phyloP scores from a whole-genome alignment of 2,888 invertebrate species.

The Himalopsyche anomala region DNA sequence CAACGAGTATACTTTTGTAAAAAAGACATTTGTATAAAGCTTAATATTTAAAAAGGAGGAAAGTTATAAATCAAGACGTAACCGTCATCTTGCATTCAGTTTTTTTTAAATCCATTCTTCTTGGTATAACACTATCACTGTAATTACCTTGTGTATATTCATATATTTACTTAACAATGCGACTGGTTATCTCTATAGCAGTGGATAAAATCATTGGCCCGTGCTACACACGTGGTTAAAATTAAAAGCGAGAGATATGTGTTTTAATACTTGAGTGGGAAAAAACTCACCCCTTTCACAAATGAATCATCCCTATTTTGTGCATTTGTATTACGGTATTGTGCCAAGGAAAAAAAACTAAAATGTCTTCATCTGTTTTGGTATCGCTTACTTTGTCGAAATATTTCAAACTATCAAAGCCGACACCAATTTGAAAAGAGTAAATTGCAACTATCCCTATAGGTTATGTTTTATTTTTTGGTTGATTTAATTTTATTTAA shows the following conservation, averaged over 20 bases:
- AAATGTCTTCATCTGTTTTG: slow-evolving; percentile 50
- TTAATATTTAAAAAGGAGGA: background rate
- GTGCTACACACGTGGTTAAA: slow-evolving; percentile 61
- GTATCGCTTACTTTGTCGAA: too few species aligned
- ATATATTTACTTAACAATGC: slow-evolving; percentile 29
- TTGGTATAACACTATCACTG: background rate
- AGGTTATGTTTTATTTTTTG: too few species aligned
- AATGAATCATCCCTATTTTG: slow-evolving; percentile 48
- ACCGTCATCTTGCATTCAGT: background rate
- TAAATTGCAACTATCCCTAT: too few species aligned
- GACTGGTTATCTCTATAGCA: slow-evolving; percentile 38
- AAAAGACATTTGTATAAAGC: too few species aligned
- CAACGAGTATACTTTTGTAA: too few species aligned
- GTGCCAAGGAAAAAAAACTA: background rate
- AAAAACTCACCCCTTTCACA: slow-evolving; percentile 51
- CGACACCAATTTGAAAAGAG: too few species aligned
- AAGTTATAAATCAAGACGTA: background rate
- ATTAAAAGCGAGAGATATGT: slow-evolving; percentile 36
- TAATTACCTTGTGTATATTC: slow-evolving; percentile 50
- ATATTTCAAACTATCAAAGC: too few species aligned
- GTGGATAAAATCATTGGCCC: slow-evolving; percentile 60
- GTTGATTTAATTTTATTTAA: too few species aligned
- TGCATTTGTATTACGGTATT: slow-evolving; percentile 54
- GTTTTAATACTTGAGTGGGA: slow-evolving; percentile 34
- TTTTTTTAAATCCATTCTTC: background rate